phyloP scores from a whole-genome alignment of 1,140 invertebrate genomes.

The Polyergus mexicanus region DNA sequence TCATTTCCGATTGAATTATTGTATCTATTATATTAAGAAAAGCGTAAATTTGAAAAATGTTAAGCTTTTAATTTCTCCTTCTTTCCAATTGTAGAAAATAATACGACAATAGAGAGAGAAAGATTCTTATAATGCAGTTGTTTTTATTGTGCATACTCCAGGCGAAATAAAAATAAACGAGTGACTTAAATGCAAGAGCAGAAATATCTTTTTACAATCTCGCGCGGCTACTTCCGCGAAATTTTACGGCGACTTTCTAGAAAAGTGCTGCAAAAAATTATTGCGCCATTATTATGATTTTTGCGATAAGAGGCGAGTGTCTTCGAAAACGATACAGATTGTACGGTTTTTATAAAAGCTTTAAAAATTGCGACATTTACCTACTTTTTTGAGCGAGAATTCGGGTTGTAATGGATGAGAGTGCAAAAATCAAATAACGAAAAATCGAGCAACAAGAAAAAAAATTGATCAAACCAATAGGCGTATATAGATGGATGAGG shows the following conservation, averaged over 20 bases:
- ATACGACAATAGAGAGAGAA: background rate
- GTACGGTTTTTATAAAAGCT: background rate
- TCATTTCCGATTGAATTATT: background rate
- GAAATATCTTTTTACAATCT: conserved; percentile 24
- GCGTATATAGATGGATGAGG: background rate
- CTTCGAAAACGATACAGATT: background rate
- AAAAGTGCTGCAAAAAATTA: background rate
- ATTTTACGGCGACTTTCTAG: background rate
- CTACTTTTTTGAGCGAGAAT: background rate
- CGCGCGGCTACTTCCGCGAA: background rate
- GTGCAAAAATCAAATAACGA: background rate
- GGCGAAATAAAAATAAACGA: conserved; percentile 41
- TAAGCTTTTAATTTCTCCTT: too few relatives aligned
- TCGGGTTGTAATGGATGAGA: background rate
- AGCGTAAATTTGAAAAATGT: background rate
- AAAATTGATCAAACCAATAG: background rate
- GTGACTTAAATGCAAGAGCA: conserved; percentile 20
- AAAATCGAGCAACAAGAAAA: background rate
- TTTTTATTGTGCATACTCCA: background rate
- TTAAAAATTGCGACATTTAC: conserved; percentile 10
- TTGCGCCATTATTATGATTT: background rate
- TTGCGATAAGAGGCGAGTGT: background rate
- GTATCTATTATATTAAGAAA: background rate
- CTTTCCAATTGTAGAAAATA: background rate
- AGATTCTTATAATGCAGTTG: background rate